Conservation (phyloP, 2,888 invertebrate genomes). For the Yponomeuta plumbellus region DNA sequence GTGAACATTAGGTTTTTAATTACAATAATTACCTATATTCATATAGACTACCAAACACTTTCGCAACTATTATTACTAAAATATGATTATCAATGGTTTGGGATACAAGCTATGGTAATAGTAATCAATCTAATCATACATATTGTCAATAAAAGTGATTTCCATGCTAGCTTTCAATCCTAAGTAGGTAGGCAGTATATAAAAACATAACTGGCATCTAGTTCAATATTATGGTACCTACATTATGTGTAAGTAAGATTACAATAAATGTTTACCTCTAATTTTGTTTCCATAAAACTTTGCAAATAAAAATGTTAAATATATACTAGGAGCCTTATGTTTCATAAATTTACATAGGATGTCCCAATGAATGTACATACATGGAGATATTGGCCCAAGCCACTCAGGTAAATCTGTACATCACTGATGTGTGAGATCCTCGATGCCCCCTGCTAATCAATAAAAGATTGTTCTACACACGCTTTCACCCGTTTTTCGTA, state of each 20-base stretch:
- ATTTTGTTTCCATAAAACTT: background rate
- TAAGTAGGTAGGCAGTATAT: background rate
- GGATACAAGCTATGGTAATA: slow-evolving; percentile 9
- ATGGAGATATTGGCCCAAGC: slow-evolving; percentile 43
- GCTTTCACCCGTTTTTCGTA: slow-evolving; percentile 99
- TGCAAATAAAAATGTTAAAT: background rate
- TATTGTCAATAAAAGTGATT: slow-evolving; percentile 20
- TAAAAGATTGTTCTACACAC: slow-evolving; percentile 99
- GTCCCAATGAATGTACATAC: slow-evolving; percentile 64
- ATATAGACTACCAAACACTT: background rate
- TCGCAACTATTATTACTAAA: slow-evolving; percentile 8
- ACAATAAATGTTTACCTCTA: background rate
- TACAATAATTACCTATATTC: background rate
- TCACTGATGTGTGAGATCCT: slow-evolving; percentile 45
- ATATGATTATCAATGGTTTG: slow-evolving; percentile 10
- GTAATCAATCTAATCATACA: slow-evolving; percentile 16
- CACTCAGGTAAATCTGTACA: slow-evolving; percentile 20
- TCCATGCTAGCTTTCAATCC: slow-evolving; percentile 11
- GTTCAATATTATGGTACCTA: slow-evolving; percentile 5
- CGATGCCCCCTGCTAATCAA: slow-evolving; percentile 82
- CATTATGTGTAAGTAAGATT: background rate
- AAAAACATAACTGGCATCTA: slow-evolving; percentile 4
- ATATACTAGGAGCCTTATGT: background rate
- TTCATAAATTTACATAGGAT: slow-evolving; percentile 32
- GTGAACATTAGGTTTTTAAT: background rate